Percentiles rank a stretch among this genome's conserved stretches.
phyloP scores from a whole-genome alignment of 92 coral and sea anemone species.

The Palythoa grandis region DNA sequence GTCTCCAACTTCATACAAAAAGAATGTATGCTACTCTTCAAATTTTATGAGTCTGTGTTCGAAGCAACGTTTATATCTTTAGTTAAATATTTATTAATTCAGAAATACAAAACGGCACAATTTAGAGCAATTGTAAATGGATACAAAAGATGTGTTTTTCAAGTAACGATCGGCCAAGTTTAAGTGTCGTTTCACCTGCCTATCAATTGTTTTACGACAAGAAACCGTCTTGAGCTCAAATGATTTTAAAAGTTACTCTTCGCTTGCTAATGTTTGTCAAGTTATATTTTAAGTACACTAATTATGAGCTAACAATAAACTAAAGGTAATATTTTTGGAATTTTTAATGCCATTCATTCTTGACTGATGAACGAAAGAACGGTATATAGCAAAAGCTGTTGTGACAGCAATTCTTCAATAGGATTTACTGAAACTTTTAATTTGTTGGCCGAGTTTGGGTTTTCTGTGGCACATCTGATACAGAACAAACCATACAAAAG shows the following conservation, averaged over 20 bases:
- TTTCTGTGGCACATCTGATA: too few relatives aligned
- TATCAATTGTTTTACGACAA: neutral
- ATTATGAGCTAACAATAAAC: too few relatives aligned
- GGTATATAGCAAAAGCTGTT: too few relatives aligned
- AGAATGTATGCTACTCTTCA: too few relatives aligned
- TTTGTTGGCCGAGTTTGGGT: neutral
- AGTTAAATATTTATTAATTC: conserved; percentile 7
- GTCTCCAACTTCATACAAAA: too few relatives aligned
- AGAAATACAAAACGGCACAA: conserved; percentile 33
- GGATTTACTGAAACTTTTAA: neutral
- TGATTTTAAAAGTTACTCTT: neutral
- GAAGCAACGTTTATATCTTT: neutral
- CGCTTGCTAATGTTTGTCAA: neutral
- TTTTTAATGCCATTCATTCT: too few relatives aligned
- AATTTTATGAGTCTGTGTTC: neutral
- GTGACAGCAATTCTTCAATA: neutral
- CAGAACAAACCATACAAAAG: too few relatives aligned
- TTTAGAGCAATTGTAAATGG: conserved; percentile 18
- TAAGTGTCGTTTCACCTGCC: conserved; percentile 23
- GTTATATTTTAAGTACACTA: neutral
- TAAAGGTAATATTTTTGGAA: too few relatives aligned
- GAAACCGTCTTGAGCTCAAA: neutral
- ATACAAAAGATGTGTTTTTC: neutral
- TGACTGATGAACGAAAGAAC: too few relatives aligned
- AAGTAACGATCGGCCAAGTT: neutral